phyloP scores from a whole-genome alignment of 2,888 invertebrate species.

The Liodrosophila aerea region DNA sequence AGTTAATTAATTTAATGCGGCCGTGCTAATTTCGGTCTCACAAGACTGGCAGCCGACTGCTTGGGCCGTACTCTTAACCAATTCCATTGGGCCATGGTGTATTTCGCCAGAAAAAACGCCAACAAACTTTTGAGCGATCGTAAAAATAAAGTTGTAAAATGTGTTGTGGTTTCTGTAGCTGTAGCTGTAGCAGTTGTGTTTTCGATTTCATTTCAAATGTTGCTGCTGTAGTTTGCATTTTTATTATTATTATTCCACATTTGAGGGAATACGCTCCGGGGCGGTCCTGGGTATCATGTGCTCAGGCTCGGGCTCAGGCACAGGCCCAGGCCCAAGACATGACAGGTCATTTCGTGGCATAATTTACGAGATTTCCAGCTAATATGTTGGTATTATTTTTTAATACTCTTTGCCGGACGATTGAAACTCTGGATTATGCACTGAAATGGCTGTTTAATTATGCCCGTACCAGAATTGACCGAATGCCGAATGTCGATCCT shows the following conservation, averaged over 20 bases:
- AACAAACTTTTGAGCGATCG: constrained; percentile 62
- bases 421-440: constrained; percentile 54
- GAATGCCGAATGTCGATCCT: constrained; percentile 3
- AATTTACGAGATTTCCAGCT: constrained; percentile 79
- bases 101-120: constrained; percentile 52
- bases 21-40: constrained; percentile 59
- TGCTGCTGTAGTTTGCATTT: constrained; percentile 47
- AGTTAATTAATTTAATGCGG: constrained; percentile 78
- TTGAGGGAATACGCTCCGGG: constrained; percentile 43
- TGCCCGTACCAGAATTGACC: constrained; percentile 39
- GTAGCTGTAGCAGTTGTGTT: constrained; percentile 38
- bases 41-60: constrained; percentile 56
- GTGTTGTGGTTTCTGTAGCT: constrained; percentile 47
- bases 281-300: constrained; percentile 24
- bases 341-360: constrained; percentile 74
- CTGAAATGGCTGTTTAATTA: constrained; percentile 61
- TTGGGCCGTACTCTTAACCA: constrained; percentile 13
- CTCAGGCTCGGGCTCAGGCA: constrained; percentile 11
- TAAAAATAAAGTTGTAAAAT: constrained; percentile 77
- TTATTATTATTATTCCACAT: constrained; percentile 42
- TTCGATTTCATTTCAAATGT: constrained; percentile 73
- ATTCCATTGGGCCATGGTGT: constrained; percentile 21
- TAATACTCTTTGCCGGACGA: constrained; percentile 42
- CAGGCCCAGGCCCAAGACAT: constrained; percentile 23
- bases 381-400: constrained; percentile 71